These are phyloP conservation scores for Phaethornis superciliosus DNA, from an alignment of 2,113 vertebrate species.

Conservation along the genomic window DNA sequence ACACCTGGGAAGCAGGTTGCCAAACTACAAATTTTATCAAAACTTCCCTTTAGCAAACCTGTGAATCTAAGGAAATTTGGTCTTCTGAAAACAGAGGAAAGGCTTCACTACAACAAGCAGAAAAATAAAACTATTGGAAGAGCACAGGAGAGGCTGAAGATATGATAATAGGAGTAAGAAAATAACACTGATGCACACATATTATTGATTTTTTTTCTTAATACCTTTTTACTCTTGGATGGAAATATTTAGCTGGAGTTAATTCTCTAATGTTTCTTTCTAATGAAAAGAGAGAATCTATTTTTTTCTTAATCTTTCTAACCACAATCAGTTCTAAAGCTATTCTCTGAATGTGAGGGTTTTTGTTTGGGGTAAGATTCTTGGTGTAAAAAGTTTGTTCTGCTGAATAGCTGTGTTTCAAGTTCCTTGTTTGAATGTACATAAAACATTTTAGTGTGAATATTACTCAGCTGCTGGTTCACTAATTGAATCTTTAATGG, in stretches of 20 bases:
- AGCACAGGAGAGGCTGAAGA: not conserved
- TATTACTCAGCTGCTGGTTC: not conserved
- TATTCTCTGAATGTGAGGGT: not conserved
- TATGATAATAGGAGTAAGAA: accelerated
- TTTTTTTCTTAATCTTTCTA: not conserved
- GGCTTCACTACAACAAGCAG: not conserved
- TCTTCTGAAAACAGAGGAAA: not conserved
- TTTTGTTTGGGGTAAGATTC: not conserved
- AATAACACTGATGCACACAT: not conserved
- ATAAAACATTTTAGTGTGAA: not conserved
- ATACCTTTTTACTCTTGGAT: not conserved
- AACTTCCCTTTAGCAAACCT: not conserved
- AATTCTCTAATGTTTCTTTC: not conserved
- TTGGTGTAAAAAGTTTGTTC: not conserved
- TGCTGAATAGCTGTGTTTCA: not conserved
- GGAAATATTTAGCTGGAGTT: not conserved
- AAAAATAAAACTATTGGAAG: not conserved
- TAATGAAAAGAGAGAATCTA: not conserved
- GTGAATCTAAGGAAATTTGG: not conserved
- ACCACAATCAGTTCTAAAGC: not conserved
- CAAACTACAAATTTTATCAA: not conserved
- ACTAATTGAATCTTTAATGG: not conserved
- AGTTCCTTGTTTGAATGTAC: not conserved
- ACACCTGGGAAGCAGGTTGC: not conserved
- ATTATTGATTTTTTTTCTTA: not conserved